phyloP scores from a whole-genome alignment of 2,888 invertebrate genomes.

The Cerastis leucographa region DNA sequence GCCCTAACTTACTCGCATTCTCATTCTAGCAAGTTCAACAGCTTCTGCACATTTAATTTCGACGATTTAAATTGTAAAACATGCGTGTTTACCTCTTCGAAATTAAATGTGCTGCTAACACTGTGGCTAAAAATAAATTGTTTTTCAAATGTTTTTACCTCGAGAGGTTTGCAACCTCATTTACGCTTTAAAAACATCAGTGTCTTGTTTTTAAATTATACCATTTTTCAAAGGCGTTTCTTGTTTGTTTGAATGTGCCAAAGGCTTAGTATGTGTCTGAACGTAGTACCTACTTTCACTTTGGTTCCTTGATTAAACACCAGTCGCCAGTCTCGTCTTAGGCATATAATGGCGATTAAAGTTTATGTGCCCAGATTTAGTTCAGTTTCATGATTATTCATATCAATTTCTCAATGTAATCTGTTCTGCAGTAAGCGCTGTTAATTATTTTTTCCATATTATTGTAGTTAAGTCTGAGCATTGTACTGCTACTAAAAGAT shows the following conservation, averaged over 20 bases:
- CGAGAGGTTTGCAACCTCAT: neutral
- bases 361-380: neutral
- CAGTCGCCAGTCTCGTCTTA: neutral
- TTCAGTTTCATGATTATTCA: neutral
- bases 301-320: neutral
- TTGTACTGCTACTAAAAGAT: neutral
- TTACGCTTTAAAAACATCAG: neutral
- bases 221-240: slow-evolving; percentile 21
- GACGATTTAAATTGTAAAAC: neutral
- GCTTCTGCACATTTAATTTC: neutral
- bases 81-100: neutral
- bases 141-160: slow-evolving; percentile 13
- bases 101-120: neutral
- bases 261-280: neutral
- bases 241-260: slow-evolving; percentile 8
- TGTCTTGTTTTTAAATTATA: slow-evolving; percentile 11
- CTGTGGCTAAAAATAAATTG: slow-evolving; percentile 3
- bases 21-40: neutral
- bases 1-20: neutral
- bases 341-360: neutral
- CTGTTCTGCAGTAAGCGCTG: neutral
- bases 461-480: neutral
- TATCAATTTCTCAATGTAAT: neutral
- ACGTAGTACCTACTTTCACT: neutral
- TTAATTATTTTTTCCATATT: neutral